Evolutionary conservation across 2,113 vertebrate genomes (phyloP).

Genomic region (Mesitornis unicolor): DNA sequence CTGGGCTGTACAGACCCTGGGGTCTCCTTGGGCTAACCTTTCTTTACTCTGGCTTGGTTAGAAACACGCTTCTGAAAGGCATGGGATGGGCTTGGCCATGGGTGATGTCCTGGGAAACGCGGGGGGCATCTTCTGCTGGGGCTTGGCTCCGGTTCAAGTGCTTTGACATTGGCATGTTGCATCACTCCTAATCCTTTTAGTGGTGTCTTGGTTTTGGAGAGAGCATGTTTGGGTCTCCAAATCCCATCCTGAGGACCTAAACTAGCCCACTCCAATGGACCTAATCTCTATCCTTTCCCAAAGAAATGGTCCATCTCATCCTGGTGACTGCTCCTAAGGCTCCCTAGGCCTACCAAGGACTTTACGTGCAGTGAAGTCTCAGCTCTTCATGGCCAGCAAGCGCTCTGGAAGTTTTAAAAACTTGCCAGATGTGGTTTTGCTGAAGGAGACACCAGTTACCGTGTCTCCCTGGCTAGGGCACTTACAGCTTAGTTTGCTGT

Average conservation of each 20-base stretch:
- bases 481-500: not conserved
- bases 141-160: rapidly evolving
- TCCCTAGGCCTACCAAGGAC: not conserved
- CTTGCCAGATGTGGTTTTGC: not conserved
- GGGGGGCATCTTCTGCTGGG: not conserved
- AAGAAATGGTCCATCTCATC: rapidly evolving
- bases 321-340: not conserved
- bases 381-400: rapidly evolving
- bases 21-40: not conserved
- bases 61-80: not conserved
- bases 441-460: not conserved
- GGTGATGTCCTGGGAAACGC: not conserved
- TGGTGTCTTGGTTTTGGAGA: not conserved
- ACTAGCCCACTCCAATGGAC: not conserved
- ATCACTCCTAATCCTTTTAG: not conserved
- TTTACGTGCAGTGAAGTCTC: not conserved
- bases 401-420: not conserved
- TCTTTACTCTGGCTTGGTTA: not conserved
- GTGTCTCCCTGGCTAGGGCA: not conserved
- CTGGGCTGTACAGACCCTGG: not conserved
- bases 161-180: rapidly evolving
- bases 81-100: rapidly evolving
- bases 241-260: not conserved
- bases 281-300: not conserved
- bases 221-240: not conserved